These are phyloP conservation scores for Neotoxoptera formosana DNA, from an alignment of 1,140 invertebrate genomes.

Conservation along the genomic window DNA sequence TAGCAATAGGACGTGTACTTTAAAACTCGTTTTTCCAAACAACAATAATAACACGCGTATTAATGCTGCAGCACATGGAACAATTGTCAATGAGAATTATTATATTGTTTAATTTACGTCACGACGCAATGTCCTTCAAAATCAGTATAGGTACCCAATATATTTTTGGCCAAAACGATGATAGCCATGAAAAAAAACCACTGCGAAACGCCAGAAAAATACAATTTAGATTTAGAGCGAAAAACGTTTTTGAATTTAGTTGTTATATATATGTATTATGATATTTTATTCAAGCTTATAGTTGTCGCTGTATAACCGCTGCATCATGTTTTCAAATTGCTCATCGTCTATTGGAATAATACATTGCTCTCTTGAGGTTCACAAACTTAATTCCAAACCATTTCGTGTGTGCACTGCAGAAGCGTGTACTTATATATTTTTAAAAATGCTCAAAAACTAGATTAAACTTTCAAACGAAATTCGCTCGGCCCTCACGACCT, in stretches of 20 bases:
- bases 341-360: not conserved
- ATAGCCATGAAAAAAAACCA: not conserved
- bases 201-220: not conserved
- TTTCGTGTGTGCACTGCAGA: not conserved
- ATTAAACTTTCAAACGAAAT: not conserved
- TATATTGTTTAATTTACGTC: not conserved
- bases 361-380: not conserved
- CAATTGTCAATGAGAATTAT: too few relatives aligned
- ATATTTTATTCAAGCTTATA: not conserved
- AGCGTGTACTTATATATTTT: not conserved
- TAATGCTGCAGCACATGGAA: too few relatives aligned
- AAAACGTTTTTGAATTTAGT: not conserved
- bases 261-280: not conserved
- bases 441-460: not conserved
- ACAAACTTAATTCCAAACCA: not conserved
- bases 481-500: not conserved
- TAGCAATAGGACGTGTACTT: not conserved
- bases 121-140: not conserved
- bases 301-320: not conserved
- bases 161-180: not conserved
- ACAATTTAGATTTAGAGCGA: not conserved
- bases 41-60: not conserved
- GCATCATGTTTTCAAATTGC: not conserved
- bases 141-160: too few relatives aligned
- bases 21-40: not conserved